Percentiles rank a stretch among this genome's conserved stretches.
phyloP scores from a whole-genome alignment of 2,888 invertebrate genomes.

The Ormyrus thymus region DNA sequence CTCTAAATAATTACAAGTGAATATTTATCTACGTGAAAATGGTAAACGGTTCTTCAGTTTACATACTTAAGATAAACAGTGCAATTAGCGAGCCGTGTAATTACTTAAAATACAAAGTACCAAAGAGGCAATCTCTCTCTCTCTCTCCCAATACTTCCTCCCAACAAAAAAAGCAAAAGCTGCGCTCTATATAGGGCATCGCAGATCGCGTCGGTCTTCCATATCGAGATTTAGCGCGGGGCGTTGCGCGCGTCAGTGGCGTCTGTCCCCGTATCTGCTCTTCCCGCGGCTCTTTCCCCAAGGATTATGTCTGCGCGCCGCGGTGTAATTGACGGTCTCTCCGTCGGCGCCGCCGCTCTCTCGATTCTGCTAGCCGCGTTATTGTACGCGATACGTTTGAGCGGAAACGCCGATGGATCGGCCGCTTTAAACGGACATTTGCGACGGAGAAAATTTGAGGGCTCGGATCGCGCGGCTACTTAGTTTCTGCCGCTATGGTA shows the following conservation, averaged over 20 bases:
- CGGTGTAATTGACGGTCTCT: constrained; percentile 27
- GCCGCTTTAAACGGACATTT: constrained; percentile 13
- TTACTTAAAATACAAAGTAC: too few species aligned
- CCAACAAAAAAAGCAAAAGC: background rate
- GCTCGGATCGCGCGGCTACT: background rate
- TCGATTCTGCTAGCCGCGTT: constrained; percentile 9
- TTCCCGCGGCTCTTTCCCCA: background rate
- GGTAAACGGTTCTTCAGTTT: too few species aligned
- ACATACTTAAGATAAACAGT: too few species aligned
- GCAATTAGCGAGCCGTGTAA: too few species aligned
- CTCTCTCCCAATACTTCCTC: background rate
- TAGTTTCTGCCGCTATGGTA: constrained; percentile 21
- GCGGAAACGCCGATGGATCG: background rate
- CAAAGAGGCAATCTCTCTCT: too few species aligned
- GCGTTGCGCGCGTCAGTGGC: background rate
- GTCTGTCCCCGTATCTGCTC: constrained; percentile 8
- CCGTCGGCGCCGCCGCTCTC: background rate
- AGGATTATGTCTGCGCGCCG: constrained; percentile 14
- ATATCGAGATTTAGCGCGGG: constrained; percentile 2
- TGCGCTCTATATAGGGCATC: constrained; percentile 15
- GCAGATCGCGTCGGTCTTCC: background rate
- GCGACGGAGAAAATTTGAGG: constrained; percentile 12
- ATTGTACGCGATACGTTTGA: background rate
- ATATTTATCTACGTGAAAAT: too few species aligned
- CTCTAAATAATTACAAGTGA: too few species aligned